Conservation (phyloP, 2,888 invertebrate species). For the Hermaeophaga mercurialis region DNA sequence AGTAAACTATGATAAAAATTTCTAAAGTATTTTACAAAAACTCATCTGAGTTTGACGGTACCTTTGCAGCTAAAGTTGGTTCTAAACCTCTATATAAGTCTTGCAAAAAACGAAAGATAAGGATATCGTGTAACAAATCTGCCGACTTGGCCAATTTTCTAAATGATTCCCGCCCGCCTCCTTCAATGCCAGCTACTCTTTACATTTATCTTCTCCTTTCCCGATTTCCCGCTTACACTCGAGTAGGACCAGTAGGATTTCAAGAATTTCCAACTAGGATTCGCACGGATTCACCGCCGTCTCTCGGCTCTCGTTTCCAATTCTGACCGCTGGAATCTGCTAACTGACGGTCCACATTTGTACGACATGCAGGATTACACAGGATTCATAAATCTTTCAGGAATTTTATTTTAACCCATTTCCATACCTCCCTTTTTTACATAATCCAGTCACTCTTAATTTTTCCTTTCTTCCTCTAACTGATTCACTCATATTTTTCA, state of each 20-base stretch:
- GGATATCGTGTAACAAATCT: slow-evolving; percentile 29
- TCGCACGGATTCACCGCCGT: slow-evolving; percentile 18
- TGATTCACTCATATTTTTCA: too few species aligned
- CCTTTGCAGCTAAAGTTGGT: background rate
- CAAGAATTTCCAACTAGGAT: slow-evolving; percentile 8
- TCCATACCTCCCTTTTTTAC: too few species aligned
- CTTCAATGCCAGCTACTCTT: slow-evolving; percentile 21
- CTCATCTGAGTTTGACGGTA: background rate
- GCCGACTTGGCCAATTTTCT: slow-evolving; percentile 31
- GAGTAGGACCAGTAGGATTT: slow-evolving; percentile 16
- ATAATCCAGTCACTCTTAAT: too few species aligned
- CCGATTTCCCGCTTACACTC: slow-evolving; percentile 12
- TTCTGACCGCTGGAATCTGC: slow-evolving; percentile 17
- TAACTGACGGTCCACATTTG: slow-evolving; percentile 12
- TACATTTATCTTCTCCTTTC: slow-evolving; percentile 18
- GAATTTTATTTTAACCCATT: background rate
- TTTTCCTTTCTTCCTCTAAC: too few species aligned
- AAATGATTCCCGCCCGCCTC: slow-evolving; percentile 28
- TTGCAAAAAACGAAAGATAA: slow-evolving; percentile 18
- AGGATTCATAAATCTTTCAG: slow-evolving; percentile 27
- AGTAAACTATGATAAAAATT: too few species aligned
- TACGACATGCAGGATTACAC: slow-evolving; percentile 13
- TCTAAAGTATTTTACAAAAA: too few species aligned
- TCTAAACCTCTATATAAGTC: slow-evolving; percentile 1
- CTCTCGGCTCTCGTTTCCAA: background rate